Evolutionary conservation across 2,797 vertebrate genomes (phyloP).

Genomic region (Enteromius argenteus): DNA sequence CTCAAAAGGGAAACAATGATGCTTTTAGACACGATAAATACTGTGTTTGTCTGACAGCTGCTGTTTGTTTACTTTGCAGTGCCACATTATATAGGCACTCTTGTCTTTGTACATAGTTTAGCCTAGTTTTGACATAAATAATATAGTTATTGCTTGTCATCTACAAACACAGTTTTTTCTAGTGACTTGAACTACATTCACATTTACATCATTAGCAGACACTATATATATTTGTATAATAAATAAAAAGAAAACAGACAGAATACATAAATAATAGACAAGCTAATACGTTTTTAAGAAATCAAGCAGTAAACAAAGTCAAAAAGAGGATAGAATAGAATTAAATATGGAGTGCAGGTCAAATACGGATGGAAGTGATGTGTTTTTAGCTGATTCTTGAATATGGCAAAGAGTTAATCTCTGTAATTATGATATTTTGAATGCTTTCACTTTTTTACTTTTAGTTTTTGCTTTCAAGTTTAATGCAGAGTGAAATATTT

Average conservation of each 20-base stretch:
- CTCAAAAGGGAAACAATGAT: neutral
- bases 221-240: too few relatives aligned
- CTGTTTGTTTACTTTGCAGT: neutral
- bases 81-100: neutral
- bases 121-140: neutral
- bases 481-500: neutral
- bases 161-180: neutral
- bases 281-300: too few relatives aligned
- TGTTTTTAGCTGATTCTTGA: too few relatives aligned
- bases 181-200: too few relatives aligned
- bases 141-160: neutral
- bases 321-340: too few relatives aligned
- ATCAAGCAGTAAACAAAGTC: too few relatives aligned
- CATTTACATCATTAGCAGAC: too few relatives aligned
- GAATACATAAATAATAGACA: too few relatives aligned
- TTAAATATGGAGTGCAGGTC: too few relatives aligned
- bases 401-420: too few relatives aligned
- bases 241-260: too few relatives aligned
- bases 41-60: conserved; percentile 1
- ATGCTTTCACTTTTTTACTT: neutral
- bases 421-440: neutral
- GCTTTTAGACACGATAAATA: conserved; percentile 11
- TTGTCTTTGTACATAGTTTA: neutral
- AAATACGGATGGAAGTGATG: too few relatives aligned
- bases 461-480: neutral